These are phyloP conservation scores for Hypomecis punctinalis DNA, from an alignment of 2,888 invertebrate species.

Conservation along the genomic window DNA sequence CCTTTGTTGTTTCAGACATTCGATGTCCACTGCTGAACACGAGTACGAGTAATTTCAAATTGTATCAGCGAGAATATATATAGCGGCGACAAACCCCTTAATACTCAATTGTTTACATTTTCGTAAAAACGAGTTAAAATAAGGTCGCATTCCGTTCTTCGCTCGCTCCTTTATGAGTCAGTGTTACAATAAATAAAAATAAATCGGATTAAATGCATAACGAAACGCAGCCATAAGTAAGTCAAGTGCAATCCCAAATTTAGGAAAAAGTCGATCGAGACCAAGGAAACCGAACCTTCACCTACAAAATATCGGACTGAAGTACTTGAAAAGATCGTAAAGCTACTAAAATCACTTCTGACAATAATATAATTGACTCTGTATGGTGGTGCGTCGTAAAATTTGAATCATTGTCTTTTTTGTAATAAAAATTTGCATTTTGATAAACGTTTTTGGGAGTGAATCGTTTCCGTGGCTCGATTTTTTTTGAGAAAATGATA, in stretches of 20 bases:
- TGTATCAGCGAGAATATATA: no score
- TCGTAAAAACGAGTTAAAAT: neutral
- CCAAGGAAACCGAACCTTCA: conserved; percentile 33
- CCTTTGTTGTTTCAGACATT: no score
- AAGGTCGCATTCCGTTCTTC: conserved; percentile 17
- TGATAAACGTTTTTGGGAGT: neutral
- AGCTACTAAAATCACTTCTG: conserved; percentile 23
- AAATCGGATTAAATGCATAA: conserved; percentile 17
- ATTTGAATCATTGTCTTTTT: conserved; percentile 22
- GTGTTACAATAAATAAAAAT: conserved; percentile 27
- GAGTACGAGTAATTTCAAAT: no score
- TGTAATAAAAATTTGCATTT: conserved; percentile 17
- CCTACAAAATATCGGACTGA: conserved; percentile 34
- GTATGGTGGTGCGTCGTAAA: conserved; percentile 22
- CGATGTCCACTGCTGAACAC: no score
- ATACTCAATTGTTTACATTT: conserved; percentile 3
- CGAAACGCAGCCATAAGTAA: conserved; percentile 27
- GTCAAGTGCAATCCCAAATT: conserved; percentile 42
- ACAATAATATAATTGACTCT: conserved; percentile 10
- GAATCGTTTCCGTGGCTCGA: conserved; percentile 9
- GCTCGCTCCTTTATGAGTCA: conserved; percentile 9
- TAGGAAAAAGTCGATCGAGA: conserved; percentile 29
- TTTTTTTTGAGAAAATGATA: neutral
- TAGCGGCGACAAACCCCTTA: no score
- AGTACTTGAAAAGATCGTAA: conserved; percentile 35